phyloP scores from a whole-genome alignment of 2,113 vertebrate genomes.

The Phylloscopus trochilus region DNA sequence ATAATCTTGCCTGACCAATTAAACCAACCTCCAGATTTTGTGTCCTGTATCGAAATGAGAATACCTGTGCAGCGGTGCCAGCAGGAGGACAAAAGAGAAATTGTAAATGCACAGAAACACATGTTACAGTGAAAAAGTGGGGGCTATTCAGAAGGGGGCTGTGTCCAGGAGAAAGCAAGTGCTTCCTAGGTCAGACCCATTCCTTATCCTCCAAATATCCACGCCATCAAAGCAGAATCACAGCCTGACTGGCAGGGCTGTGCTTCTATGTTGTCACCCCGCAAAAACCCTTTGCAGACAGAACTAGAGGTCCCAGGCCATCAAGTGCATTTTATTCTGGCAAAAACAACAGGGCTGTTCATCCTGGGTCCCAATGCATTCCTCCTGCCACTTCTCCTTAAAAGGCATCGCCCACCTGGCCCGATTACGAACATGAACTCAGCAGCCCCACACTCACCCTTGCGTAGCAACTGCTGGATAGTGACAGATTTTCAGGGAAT shows the following conservation, averaged over 20 bases:
- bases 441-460: constrained; percentile 18
- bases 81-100: background rate
- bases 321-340: background rate
- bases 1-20: background rate
- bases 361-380: background rate
- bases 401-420: constrained; percentile 68
- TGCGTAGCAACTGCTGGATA: constrained; percentile 60
- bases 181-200: background rate
- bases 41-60: background rate
- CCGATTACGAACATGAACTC: background rate
- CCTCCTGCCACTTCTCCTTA: constrained; percentile 49
- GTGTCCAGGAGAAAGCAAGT: background rate
- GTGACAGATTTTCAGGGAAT: constrained; percentile 73
- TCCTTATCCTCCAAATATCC: background rate
- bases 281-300: background rate
- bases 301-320: background rate
- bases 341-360: background rate
- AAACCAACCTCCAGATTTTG: background rate
- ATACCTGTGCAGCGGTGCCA: rapidly evolving
- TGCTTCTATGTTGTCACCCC: background rate
- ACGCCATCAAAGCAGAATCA: background rate
- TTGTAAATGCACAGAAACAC: background rate
- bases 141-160: background rate
- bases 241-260: background rate
- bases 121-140: background rate